These are phyloP conservation scores for Malthinus seriepunctatus DNA, from an alignment of 2,888 invertebrate genomes.

Conservation along the genomic window DNA sequence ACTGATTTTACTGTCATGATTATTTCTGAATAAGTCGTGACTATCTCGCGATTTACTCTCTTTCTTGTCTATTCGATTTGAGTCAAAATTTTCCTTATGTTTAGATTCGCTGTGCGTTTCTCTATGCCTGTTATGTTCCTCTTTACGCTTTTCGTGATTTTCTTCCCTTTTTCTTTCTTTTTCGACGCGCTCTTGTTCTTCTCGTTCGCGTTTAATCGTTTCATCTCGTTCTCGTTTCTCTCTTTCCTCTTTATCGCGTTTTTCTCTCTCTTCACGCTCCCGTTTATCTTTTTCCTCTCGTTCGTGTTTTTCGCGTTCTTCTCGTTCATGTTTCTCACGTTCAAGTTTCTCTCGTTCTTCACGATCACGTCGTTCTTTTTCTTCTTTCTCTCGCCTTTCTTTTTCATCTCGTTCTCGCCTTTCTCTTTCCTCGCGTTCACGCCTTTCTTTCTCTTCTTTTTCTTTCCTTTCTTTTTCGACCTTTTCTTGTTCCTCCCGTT, in stretches of 20 bases:
- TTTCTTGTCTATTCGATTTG: slow-evolving; percentile 51
- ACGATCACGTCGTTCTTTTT: slow-evolving; percentile 44
- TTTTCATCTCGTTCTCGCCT: slow-evolving; percentile 34
- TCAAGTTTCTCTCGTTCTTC: slow-evolving; percentile 51
- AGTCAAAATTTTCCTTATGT: slow-evolving; percentile 47
- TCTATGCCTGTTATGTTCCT: slow-evolving; percentile 57
- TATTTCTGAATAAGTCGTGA: slow-evolving; percentile 26
- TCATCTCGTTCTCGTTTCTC: slow-evolving; percentile 44
- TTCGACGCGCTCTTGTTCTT: slow-evolving; percentile 32
- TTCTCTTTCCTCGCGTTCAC: slow-evolving; percentile 43
- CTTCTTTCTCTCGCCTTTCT: slow-evolving; percentile 24
- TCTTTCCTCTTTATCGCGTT: slow-evolving; percentile 50
- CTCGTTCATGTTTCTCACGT: slow-evolving; percentile 56
- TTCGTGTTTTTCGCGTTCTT: slow-evolving; percentile 53
- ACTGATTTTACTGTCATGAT: slow-evolving; percentile 47
- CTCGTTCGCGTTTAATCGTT: slow-evolving; percentile 30
- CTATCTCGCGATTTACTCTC: slow-evolving; percentile 52
- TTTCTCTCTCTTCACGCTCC: slow-evolving; percentile 51
- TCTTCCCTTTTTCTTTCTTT: slow-evolving; percentile 25
- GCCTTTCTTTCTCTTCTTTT: slow-evolving; percentile 45
- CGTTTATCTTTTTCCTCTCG: slow-evolving; percentile 55
- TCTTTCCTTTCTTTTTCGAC: slow-evolving; percentile 50
- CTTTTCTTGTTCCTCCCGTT: slow-evolving; percentile 55
- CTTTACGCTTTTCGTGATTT: slow-evolving; percentile 55
- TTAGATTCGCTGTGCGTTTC: slow-evolving; percentile 56